A percentile compares a stretch with the other conserved stretches of the same genome.
Evolutionary conservation across 2,888 invertebrate genomes (phyloP).

Genomic region (Drosophila meridiana): DNA sequence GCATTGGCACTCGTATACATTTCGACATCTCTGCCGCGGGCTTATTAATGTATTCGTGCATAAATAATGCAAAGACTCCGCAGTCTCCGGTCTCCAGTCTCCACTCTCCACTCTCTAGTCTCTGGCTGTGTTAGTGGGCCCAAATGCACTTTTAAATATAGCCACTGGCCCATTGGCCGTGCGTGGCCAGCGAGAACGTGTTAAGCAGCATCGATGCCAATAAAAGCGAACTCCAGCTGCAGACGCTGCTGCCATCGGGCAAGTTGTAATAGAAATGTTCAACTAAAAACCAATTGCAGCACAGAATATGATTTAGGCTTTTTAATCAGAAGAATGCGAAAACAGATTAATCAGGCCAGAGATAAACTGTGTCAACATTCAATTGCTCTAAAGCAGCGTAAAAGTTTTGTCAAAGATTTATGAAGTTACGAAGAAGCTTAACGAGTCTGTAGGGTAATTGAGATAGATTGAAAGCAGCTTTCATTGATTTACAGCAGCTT

Average conservation of each 20-base stretch:
- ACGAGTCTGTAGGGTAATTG: not conserved
- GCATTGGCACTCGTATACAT: constrained; percentile 31
- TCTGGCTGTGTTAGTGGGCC: constrained; percentile 22
- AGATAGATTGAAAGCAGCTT: not conserved
- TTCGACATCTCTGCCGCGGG: constrained; percentile 47
- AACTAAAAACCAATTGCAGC: constrained; percentile 10
- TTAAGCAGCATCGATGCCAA: constrained; percentile 25
- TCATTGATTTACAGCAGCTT: not conserved
- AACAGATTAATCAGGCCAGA: constrained; percentile 1
- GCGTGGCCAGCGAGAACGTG: constrained; percentile 44
- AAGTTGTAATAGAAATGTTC: constrained; percentile 40
- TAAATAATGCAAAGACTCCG: constrained; percentile 52
- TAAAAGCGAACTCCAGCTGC: constrained; percentile 15
- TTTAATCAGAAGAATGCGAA: constrained; percentile 2
- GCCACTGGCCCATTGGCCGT: constrained; percentile 43
- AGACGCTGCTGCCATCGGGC: constrained; percentile 3
- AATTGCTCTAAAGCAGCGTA: not conserved
- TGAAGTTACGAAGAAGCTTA: not conserved
- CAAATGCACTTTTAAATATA: constrained; percentile 62
- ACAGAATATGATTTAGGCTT: constrained; percentile 1
- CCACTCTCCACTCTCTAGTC: not conserved
- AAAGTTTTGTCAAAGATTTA: not conserved
- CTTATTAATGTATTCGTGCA: constrained; percentile 66
- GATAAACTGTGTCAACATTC: not conserved
- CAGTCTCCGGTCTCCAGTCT: constrained; percentile 1